phyloP scores from a whole-genome alignment of 2,113 vertebrate species.

The Dromas ardeola region DNA sequence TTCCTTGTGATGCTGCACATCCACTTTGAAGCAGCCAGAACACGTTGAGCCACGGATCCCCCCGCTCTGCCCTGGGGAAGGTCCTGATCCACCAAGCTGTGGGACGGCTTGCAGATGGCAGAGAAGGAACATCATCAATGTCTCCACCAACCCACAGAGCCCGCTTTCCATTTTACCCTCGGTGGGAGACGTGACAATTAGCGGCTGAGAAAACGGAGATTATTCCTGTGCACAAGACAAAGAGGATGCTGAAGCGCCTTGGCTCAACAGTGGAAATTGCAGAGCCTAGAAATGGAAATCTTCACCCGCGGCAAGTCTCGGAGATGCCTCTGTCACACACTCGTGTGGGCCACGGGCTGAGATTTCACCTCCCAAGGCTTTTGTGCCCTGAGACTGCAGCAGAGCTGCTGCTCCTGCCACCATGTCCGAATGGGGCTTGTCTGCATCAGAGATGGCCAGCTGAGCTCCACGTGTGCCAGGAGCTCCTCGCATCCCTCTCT shows the following conservation, averaged over 20 bases:
- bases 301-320: fast-evolving
- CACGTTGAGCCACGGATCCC: fast-evolving
- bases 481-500: not conserved
- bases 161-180: not conserved
- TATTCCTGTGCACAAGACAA: not conserved
- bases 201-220: not conserved
- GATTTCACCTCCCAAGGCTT: not conserved
- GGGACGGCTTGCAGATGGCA: fast-evolving
- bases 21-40: not conserved
- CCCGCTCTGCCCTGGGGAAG: not conserved
- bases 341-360: fast-evolving
- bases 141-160: not conserved
- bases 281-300: not conserved
- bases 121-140: not conserved
- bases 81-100: not conserved
- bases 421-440: not conserved
- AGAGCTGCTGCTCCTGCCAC: not conserved
- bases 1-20: not conserved
- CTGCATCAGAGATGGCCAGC: not conserved
- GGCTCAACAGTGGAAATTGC: not conserved
- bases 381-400: not conserved
- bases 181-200: not conserved
- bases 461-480: not conserved
- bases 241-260: not conserved
- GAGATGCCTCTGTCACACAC: not conserved